Evolutionary conservation across 2,113 vertebrate species (phyloP), one percentile per base, ranked within the genome.

Genomic region (Neofelis nebulosa): DNA sequence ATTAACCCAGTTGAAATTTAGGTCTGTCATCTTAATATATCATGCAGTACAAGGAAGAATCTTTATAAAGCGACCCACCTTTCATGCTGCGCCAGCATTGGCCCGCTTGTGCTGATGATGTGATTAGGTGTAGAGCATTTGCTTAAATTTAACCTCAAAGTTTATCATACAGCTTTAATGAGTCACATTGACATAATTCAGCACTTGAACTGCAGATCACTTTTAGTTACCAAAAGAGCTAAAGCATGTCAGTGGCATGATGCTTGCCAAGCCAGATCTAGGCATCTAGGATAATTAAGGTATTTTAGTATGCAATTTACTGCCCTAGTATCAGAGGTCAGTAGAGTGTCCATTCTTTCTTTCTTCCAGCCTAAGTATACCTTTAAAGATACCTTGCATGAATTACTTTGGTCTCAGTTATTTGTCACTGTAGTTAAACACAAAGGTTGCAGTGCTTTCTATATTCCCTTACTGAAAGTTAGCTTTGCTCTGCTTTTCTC

Each of bases 171-270:
- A 97, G 95, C 98, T 98, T 31, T 98, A 98, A 86, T 27, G 92
- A 98, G 93, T 98, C 98, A 98, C 95, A 94, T 95, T 89, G 80
- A 98, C 97, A 91, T 97, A 94, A 94, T 91, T 96, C 98, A 95
- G 94, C 98, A 98, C 97, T 98, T 92, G 98, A 98, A 97, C 97
- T 98, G 97, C 97, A 98, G 92, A 91, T 98, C 96, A 98, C 68
- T 95, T 98, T 98, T 95, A 98, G 95, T 98, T 98, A 86, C 93
- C 96, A 97, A 98, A 98, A 98, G 98, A 98, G 98, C 97, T 98
- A 93, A 98, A 98, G 99, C 98, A 99, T 99, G 99, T 99, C 96
- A 96, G 97, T 99, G 98, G 99, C 98, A 99, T 99, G 99, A 98
- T 98, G 98, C 98, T 99, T 99, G 98, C 98, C 98, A 95, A 97